Evolutionary conservation across 1,140 invertebrate species (phyloP), one percentile per base, ranked within the genome.

Genomic region (Goniozus legneri): DNA sequence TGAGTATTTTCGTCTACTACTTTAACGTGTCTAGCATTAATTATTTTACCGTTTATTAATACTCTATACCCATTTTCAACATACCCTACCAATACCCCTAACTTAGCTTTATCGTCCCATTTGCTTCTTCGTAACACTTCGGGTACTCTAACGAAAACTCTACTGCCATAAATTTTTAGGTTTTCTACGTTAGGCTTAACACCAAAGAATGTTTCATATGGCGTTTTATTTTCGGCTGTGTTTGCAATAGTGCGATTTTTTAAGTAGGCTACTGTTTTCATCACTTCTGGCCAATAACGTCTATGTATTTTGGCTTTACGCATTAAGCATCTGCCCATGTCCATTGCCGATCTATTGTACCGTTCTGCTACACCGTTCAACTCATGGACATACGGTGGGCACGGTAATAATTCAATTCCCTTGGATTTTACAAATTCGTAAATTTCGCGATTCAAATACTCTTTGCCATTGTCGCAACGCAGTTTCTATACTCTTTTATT

Each of bases 391-490:
- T 73, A 73, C n/a, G 64, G 56, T 58, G 64, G 62, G 54, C 65
- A 70, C 34, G 62, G 52, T 52, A 54, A 50, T 42, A 71, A 53
- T 38, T 56, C 20, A 52, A 74, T 64, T 58, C 52, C 57, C 44
- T 58, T 62, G 32, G 52, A 33, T 22, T 33, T 47, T 20, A 39
- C 36, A 38, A 56, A 57, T n/a, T 56, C 34, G 20, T 49, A 45
- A 44, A 55, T 14, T 18, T 45, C 42, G 10, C 18, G 8, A 68
- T 62, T 66, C 39, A 63, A 57, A 67, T 60, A 71, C 59, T 56
- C 65, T 50, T 6, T 70, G 12, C 69, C 71, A 54, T 71, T 73
- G 49, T 75, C 67, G 56, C 70, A 73, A 36, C 58, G 56, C 27
- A 71, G 27, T 55, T 52, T 20, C 58, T 63, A 65, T 44, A 67